A percentile compares a stretch with the other conserved stretches of the same genome.
phyloP scores from a whole-genome alignment of 2,888 invertebrate genomes.

The Rhagonycha lutea region DNA sequence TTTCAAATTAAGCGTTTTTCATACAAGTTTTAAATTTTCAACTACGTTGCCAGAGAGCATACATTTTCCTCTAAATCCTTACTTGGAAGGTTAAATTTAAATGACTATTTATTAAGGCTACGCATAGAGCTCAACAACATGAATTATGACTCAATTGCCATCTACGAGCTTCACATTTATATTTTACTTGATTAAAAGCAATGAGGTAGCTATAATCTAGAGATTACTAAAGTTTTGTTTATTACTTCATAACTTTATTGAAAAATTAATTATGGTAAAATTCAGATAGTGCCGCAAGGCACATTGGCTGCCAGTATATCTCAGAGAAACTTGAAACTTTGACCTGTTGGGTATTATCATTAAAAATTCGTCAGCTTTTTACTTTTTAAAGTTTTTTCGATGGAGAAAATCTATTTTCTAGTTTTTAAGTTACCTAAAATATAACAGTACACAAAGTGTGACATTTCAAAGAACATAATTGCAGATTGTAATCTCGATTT shows the following conservation, averaged over 20 bases:
- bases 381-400: no score
- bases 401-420: not conserved
- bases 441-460: not conserved
- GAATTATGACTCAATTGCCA: constrained; percentile 20
- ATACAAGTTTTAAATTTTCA: not conserved
- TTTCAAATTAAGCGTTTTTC: not conserved
- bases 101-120: constrained; percentile 21
- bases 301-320: not conserved
- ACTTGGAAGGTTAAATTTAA: constrained; percentile 19
- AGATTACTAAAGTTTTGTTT: constrained; percentile 4
- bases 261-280: not conserved
- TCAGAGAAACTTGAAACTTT: not conserved
- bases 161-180: constrained; percentile 14
- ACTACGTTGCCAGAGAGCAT: not conserved
- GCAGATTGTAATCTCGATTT: not conserved
- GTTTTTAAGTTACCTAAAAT: not conserved
- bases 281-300: not conserved
- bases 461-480: not conserved
- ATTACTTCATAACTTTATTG: not conserved
- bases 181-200: constrained; percentile 17
- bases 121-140: constrained; percentile 18
- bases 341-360: not conserved
- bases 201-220: constrained; percentile 13
- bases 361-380: not conserved
- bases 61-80: constrained; percentile 18